Base-by-base conservation (phyloP, 1,140 invertebrate genomes). In the Polypedilum pembai region DNA sequence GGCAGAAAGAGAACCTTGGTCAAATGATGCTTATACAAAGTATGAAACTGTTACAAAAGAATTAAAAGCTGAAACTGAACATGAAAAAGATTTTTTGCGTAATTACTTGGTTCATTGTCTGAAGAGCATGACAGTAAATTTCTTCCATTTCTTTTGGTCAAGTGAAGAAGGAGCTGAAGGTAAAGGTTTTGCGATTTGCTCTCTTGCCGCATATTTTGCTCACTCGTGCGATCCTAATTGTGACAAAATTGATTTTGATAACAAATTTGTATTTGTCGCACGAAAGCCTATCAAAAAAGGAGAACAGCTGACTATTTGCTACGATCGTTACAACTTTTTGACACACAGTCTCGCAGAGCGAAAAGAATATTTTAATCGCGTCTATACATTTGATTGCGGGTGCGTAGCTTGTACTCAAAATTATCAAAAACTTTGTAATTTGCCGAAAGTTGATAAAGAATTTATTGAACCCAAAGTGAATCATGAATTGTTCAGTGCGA, bases 1-100 rank as follows among this genome's bases (percentile, higher is more conserved):
- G 12, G 65, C 65, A 21, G 65, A 69, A 69, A n/a, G 65, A 18
- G 65, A 69, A 69, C 65, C 65, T 69, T 69, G 65, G 65, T 21
- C 17, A 20, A 21, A 7, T 21, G 65, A 69, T 8, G 65, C 65
- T 18, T 69, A 69, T 69, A 7, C 65, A 20, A 69, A 69, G 7
- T 69, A 20, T 69, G 65, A 69, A 1, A 18, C 8, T 0, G 20
- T 69, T 8, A 8, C 65, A 20, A 69, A 7, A 20, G 17, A 69
- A 21, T 69, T 69, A 10, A 18, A 56, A 12, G 45, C 7, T 8
- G 65, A 69, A 5, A 20, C 65, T 18, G 20, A 21, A 20, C n/a
- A 69, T 21, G 65, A 69, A 12, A 69, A 18, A 5, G 8, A 69
- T 20, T 69, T 69, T 20, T 7, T 69, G 3, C 15, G 65, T 3